Evolutionary conservation across 1,140 invertebrate genomes (phyloP).

Genomic region (Trissolcus basalis): DNA sequence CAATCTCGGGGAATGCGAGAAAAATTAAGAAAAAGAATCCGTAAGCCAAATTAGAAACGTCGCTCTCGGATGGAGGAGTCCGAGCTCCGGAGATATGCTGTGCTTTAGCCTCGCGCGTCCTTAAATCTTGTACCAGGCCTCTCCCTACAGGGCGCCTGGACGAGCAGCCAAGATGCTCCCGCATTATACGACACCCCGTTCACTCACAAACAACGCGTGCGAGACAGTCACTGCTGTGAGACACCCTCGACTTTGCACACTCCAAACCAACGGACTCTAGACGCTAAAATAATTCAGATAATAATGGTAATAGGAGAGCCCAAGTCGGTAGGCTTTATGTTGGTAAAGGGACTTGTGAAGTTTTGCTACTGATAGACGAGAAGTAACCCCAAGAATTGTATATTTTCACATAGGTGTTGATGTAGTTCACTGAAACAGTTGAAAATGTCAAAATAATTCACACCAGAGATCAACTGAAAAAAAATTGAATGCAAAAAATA

Average conservation of each 20-base stretch:
- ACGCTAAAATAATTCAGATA: slow-evolving; percentile 35
- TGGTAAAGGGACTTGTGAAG: slow-evolving; percentile 6
- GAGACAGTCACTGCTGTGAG: slow-evolving; percentile 13
- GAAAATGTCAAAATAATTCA: no score
- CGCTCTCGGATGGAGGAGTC: slow-evolving; percentile 2
- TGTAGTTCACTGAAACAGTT: no score
- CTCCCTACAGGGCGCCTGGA: slow-evolving; percentile 29
- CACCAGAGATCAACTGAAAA: no score
- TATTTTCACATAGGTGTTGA: no score
- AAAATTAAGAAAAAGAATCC: slow-evolving; percentile 41
- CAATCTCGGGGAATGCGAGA: slow-evolving; percentile 30
- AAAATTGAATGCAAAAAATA: no score
- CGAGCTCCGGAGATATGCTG: slow-evolving; percentile 17
- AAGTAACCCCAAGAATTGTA: not conserved
- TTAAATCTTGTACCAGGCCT: slow-evolving; percentile 59
- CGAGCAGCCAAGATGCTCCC: slow-evolving; percentile 48
- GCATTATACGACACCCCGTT: slow-evolving; percentile 69
- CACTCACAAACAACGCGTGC: slow-evolving; percentile 70
- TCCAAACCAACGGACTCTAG: slow-evolving; percentile 15
- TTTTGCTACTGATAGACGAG: slow-evolving; percentile 17
- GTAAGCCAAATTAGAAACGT: slow-evolving; percentile 7
- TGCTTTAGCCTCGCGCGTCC: slow-evolving; percentile 48
- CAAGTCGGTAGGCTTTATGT: slow-evolving; percentile 8
- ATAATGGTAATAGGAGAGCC: slow-evolving; percentile 20
- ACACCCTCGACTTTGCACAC: slow-evolving; percentile 11